A percentile compares a stretch with the other conserved stretches of the same genome.
phyloP scores from a whole-genome alignment of 2,113 vertebrate species.

The Antennarius striatus region DNA sequence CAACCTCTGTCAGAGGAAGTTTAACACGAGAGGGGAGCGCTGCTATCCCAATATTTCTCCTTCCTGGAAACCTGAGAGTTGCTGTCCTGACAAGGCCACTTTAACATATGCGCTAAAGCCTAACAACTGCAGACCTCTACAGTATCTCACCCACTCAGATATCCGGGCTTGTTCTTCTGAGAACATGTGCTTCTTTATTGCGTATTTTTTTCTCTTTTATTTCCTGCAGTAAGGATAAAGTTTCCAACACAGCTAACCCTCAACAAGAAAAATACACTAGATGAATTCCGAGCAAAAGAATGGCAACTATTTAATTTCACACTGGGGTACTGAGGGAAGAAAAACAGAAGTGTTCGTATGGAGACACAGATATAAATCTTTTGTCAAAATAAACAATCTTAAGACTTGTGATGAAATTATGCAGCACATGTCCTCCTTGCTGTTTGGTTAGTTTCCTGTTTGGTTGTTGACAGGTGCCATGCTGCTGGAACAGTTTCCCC shows the following conservation, averaged over 20 bases:
- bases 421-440: background rate
- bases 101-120: background rate
- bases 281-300: constrained; percentile 66
- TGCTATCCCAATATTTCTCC: constrained; percentile 39
- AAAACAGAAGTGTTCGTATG: background rate
- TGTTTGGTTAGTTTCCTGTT: constrained; percentile 17
- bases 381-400: background rate
- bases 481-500: constrained; percentile 35
- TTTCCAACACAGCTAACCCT: constrained; percentile 51
- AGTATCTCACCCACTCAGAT: constrained; percentile 16
- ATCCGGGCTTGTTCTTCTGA: constrained; percentile 12
- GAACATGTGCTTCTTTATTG: constrained; percentile 48
- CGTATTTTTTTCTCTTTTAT: constrained; percentile 57
- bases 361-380: constrained; percentile 4
- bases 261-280: constrained; percentile 65
- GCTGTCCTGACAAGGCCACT: constrained; percentile 55
- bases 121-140: constrained; percentile 8
- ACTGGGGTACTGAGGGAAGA: constrained; percentile 7
- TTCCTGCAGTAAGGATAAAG: constrained; percentile 20
- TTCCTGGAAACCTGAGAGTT: constrained; percentile 25
- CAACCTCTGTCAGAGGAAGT: constrained; percentile 8
- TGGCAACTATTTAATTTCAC: constrained; percentile 64
- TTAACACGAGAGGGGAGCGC: constrained; percentile 23
- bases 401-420: background rate
- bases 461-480: constrained; percentile 51